A percentile compares a stretch with the other conserved stretches of the same genome.
These are phyloP conservation scores for Sparus aurata DNA, from an alignment of 2,797 vertebrate species.

Conservation along the genomic window DNA sequence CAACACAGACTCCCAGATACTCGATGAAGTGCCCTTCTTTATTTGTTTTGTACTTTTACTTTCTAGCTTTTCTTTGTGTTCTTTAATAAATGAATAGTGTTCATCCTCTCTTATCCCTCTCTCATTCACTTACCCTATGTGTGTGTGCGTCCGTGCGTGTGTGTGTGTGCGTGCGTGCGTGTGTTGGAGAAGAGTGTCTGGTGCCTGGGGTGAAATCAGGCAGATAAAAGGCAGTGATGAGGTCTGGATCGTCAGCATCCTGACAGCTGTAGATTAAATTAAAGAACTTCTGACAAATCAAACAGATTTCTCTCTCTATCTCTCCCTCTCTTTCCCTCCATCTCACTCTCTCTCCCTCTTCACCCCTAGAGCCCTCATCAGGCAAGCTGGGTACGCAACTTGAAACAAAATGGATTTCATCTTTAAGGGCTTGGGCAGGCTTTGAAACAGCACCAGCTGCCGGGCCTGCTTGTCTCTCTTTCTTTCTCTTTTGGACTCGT, in stretches of 20 bases:
- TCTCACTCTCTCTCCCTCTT: slow-evolving; percentile 85
- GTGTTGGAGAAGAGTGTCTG: slow-evolving; percentile 68
- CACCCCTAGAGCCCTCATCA: slow-evolving; percentile 94
- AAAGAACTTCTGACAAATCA: slow-evolving; percentile 98
- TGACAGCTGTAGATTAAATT: slow-evolving; percentile 99
- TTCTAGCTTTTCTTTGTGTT: slow-evolving; percentile 61
- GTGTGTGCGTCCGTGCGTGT: slow-evolving; percentile 19
- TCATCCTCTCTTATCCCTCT: slow-evolving; percentile 41
- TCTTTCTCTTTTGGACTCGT: slow-evolving; percentile 70
- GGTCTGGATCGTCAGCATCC: slow-evolving; percentile 93
- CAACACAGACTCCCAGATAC: slow-evolving; percentile 24
- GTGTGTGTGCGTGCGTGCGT: slow-evolving; percentile 24
- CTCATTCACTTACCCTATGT: slow-evolving; percentile 23
- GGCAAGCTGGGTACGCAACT: slow-evolving; percentile 89
- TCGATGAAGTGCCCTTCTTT: slow-evolving; percentile 34
- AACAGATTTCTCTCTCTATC: slow-evolving; percentile 92
- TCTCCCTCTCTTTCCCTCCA: slow-evolving; percentile 75
- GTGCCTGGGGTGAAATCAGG: slow-evolving; percentile 91
- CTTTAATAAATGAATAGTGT: slow-evolving; percentile 61
- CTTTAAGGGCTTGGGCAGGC: slow-evolving; percentile 91
- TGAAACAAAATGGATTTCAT: slow-evolving; percentile 99
- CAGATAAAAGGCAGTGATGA: slow-evolving; percentile 93
- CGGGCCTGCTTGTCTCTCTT: slow-evolving; percentile 79
- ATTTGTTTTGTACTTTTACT: slow-evolving; percentile 39
- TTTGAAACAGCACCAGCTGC: slow-evolving; percentile 96